These are phyloP conservation scores for Drosophila pachea DNA, from an alignment of 1,140 invertebrate species.

Conservation along the genomic window DNA sequence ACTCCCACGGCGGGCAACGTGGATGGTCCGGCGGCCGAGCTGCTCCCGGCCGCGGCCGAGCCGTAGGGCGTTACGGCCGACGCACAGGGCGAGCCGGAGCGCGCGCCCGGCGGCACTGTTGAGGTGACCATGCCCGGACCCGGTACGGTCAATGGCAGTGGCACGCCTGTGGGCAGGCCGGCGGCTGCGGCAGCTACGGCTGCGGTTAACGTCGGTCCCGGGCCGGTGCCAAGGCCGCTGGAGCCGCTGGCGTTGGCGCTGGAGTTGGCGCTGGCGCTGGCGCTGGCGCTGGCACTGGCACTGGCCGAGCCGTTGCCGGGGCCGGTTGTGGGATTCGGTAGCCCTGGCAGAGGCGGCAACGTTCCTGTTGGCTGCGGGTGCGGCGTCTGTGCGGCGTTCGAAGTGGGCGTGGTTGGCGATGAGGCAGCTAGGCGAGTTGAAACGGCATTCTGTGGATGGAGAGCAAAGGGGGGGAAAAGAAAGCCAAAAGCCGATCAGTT, in stretches of 20 bases:
- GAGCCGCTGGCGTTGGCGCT: slow-evolving; percentile 12
- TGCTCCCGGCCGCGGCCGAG: slow-evolving; percentile 50
- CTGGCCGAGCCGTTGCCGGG: slow-evolving; percentile 40
- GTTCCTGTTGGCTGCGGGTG: slow-evolving; percentile 31
- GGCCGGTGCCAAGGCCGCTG: slow-evolving; percentile 58
- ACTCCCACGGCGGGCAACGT: slow-evolving; percentile 57
- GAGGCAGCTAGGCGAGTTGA: slow-evolving; percentile 78
- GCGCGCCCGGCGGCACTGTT: slow-evolving; percentile 80
- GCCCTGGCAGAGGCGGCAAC: slow-evolving; percentile 41
- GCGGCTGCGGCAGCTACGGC: slow-evolving; percentile 69
- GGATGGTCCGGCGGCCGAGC: slow-evolving; percentile 80
- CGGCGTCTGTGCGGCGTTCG: slow-evolving; percentile 67
- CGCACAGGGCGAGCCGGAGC: slow-evolving; percentile 79
- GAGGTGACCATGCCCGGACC: slow-evolving; percentile 71
- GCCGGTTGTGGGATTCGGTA: slow-evolving; percentile 27
- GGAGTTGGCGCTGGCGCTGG: slow-evolving; percentile 43
- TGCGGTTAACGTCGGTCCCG: slow-evolving; percentile 79
- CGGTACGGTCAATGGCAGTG: slow-evolving; percentile 31
- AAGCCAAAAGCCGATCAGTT: slow-evolving; percentile 8
- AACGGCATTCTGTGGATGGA: slow-evolving; percentile 73
- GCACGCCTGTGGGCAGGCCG: slow-evolving; percentile 39
- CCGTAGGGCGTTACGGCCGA: slow-evolving; percentile 78
- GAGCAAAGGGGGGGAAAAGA: not conserved
- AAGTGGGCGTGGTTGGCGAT: slow-evolving; percentile 73
- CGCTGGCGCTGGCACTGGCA: slow-evolving; percentile 33